These are phyloP conservation scores for Micromussa lordhowensis DNA, from an alignment of 92 coral and sea anemone species.

Conservation along the genomic window DNA sequence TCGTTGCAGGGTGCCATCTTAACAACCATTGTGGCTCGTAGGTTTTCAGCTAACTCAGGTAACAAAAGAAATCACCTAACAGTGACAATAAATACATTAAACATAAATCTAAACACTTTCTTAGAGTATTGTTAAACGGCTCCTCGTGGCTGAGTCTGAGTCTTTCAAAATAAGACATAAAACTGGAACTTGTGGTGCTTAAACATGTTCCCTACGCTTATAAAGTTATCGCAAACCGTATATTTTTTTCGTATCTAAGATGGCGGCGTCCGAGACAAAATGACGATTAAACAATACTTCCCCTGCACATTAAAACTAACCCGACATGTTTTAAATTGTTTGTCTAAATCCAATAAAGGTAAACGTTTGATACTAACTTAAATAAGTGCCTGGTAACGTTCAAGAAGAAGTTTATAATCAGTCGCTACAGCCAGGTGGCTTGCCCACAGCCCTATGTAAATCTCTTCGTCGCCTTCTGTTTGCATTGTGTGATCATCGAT, in stretches of 20 bases:
- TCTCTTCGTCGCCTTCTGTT: no score
- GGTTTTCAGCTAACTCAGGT: constrained; percentile 99
- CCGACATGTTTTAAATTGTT: background rate
- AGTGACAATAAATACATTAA: constrained; percentile 4
- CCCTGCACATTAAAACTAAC: background rate
- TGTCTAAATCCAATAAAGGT: background rate
- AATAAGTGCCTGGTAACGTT: background rate
- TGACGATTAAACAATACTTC: background rate
- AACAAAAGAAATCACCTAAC: constrained; percentile 53
- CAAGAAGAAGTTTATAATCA: background rate
- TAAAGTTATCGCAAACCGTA: background rate
- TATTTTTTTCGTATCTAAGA: background rate
- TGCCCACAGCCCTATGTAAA: no score
- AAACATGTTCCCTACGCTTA: background rate
- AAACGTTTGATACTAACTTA: background rate
- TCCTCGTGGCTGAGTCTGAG: background rate
- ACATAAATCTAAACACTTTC: background rate
- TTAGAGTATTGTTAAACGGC: background rate
- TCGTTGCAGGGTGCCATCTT: constrained; percentile 99
- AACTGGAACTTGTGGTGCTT: background rate
- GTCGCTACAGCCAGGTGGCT: no score
- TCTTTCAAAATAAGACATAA: background rate
- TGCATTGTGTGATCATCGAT: background rate
- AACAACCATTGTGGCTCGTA: constrained; percentile 99
- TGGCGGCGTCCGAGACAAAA: background rate